Conservation (phyloP, 2,888 invertebrate genomes). For the Drosophila merina region DNA sequence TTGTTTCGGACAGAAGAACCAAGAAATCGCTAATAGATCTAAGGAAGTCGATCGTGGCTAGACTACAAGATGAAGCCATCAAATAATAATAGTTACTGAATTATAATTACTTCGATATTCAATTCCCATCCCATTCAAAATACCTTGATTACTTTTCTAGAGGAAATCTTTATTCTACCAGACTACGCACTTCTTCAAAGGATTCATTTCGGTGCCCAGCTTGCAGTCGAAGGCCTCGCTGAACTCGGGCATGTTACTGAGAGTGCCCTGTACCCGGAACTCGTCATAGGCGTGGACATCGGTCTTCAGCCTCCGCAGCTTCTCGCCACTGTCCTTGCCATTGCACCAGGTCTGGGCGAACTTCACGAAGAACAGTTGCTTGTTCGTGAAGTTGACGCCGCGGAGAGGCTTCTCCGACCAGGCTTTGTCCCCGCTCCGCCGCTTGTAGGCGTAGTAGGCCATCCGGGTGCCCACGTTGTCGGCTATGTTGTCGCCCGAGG, state of each 20-base stretch:
- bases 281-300: slow-evolving; percentile 96
- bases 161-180: slow-evolving; percentile 87
- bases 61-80: slow-evolving; percentile 7
- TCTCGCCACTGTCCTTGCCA: slow-evolving; percentile 69
- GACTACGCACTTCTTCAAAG: slow-evolving; percentile 92
- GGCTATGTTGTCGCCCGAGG: slow-evolving; percentile 93
- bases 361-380: slow-evolving; percentile 96
- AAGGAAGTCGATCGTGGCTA: not conserved
- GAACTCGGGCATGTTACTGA: slow-evolving; percentile 93
- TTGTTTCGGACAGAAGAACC: slow-evolving; percentile 5
- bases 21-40: slow-evolving; percentile 3
- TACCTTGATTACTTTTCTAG: not conserved
- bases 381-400: slow-evolving; percentile 93
- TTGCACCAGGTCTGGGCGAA: slow-evolving; percentile 90
- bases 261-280: slow-evolving; percentile 93
- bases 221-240: slow-evolving; percentile 91
- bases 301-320: slow-evolving; percentile 89
- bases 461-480: slow-evolving; percentile 96
- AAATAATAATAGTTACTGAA: too few relatives aligned
- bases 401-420: slow-evolving; percentile 88
- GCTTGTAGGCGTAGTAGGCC: slow-evolving; percentile 92
- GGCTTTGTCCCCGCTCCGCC: slow-evolving; percentile 82
- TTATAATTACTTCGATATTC: too few relatives aligned
- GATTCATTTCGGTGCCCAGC: slow-evolving; percentile 92
- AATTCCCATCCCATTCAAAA: too few relatives aligned